Conservation (phyloP, 2,113 vertebrate genomes). For the Salvator merianae region DNA sequence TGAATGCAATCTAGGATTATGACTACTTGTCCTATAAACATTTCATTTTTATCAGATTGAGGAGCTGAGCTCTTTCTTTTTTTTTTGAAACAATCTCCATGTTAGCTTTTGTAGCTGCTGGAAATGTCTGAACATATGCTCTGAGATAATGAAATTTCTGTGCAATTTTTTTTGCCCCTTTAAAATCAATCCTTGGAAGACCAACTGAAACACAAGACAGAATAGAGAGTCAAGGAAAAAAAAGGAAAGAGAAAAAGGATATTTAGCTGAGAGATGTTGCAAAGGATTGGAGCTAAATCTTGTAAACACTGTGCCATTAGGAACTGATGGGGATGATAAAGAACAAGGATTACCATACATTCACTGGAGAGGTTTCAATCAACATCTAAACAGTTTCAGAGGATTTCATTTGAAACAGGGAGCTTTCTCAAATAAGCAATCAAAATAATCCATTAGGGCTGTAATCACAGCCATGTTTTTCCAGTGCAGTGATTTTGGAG, state of each 20-base stretch:
- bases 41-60: slow-evolving; percentile 50
- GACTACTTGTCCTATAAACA: slow-evolving; percentile 42
- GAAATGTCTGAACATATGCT: slow-evolving; percentile 65
- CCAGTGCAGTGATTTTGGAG: slow-evolving; percentile 55
- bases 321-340: slow-evolving; percentile 63
- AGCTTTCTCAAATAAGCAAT: slow-evolving; percentile 73
- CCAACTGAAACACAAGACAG: slow-evolving; percentile 51
- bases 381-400: slow-evolving; percentile 69
- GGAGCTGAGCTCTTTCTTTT: slow-evolving; percentile 50
- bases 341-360: slow-evolving; percentile 58
- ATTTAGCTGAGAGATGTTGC: slow-evolving; percentile 57
- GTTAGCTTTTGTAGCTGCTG: slow-evolving; percentile 53
- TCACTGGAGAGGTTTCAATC: slow-evolving; percentile 66
- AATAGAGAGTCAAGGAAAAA: slow-evolving; percentile 47
- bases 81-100: slow-evolving; percentile 56
- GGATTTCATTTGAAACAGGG: slow-evolving; percentile 64
- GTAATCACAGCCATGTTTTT: slow-evolving; percentile 61
- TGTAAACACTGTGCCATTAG: slow-evolving; percentile 65
- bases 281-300: slow-evolving; percentile 62
- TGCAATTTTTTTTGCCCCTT: slow-evolving; percentile 59
- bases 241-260: slow-evolving; percentile 37
- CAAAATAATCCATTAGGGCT: slow-evolving; percentile 70
- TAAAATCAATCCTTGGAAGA: slow-evolving; percentile 57
- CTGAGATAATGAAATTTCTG: slow-evolving; percentile 64
- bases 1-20: neutral